Evolutionary conservation across 2,888 invertebrate genomes (phyloP).

Genomic region (Drepanosiphum platanoidis): DNA sequence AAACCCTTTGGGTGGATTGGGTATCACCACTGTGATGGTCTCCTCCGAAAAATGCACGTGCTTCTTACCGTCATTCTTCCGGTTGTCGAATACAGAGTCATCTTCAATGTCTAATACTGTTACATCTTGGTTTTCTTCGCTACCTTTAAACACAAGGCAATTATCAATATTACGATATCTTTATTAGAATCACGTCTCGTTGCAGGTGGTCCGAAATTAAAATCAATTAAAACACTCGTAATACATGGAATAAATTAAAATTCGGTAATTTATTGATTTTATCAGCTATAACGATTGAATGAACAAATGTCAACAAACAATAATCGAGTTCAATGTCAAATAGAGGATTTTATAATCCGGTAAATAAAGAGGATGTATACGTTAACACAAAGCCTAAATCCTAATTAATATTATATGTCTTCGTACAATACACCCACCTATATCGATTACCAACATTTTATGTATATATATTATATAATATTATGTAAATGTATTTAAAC

Average conservation of each 20-base stretch:
- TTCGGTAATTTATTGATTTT: background rate
- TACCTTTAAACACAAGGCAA: slow-evolving; percentile 2
- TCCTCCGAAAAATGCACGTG: slow-evolving; percentile 63
- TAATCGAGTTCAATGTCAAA: slow-evolving; percentile 28
- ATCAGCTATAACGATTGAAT: background rate
- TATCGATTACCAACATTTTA: background rate
- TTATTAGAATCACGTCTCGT: background rate
- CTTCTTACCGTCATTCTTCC: slow-evolving; percentile 58
- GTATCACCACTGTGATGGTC: slow-evolving; percentile 62
- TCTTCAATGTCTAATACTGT: slow-evolving; percentile 55
- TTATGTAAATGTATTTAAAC: background rate
- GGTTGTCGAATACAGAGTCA: slow-evolving; percentile 26
- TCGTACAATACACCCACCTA: background rate
- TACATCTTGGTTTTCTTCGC: slow-evolving; percentile 47
- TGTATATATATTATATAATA: background rate
- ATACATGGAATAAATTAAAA: too few species aligned
- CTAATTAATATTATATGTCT: slow-evolving; percentile 35
- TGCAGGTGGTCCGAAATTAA: background rate
- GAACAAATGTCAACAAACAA: background rate
- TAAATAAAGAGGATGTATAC: background rate
- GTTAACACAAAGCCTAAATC: slow-evolving; percentile 12
- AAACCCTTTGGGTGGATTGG: slow-evolving; percentile 51
- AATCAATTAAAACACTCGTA: background rate
- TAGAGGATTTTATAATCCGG: slow-evolving; percentile 13
- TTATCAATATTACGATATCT: background rate